Evolutionary conservation across 2,888 invertebrate genomes (phyloP), one percentile per base, ranked within the genome.

Genomic region (Chloromyia formosa): DNA sequence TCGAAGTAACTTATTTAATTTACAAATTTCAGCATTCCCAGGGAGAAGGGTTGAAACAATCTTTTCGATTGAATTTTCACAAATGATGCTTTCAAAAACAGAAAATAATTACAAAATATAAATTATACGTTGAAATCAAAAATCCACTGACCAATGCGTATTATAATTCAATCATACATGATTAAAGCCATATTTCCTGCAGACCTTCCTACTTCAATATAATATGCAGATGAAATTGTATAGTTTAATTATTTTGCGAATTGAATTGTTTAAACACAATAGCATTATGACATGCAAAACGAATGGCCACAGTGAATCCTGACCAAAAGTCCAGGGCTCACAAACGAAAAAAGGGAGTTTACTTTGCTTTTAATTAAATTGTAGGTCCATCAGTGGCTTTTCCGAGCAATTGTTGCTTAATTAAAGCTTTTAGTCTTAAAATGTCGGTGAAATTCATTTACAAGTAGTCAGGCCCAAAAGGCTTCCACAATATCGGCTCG

Each of bases 371-470:
- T 69, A 45, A 69, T 69, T 53, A 69, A 69, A 69, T 69, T 53
- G 53, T 54, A 18, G 14, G 53, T 20, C 53, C 27, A 54, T 69
- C 69, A 53, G 23, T 69, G 69, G 69, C 35, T 58, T 71, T 56
- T 42, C 49, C 53, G 58, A 69, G 53, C 68, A 75, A 75, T 73
- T 75, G 61, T 73, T 73, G 73, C 73, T 73, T 75, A 73, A 75
- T 75, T 74, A 75, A 69, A 61, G 62, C 73, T 61, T 75, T 75
- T 75, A 69, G 69, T 69, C 61, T 64, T 22, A 45, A 73, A 73
- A 73, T 73, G 68, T 22, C 27, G 66, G 58, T 66, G 49, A 75
- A 75, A 75, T 75, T 73, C 66, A 69, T 74, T 75, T 75, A 73
- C 53, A 61, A 23, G 23, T 27, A 14, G n/a, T 20, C 10, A 60